Evolutionary conservation across 2,888 invertebrate genomes (phyloP).

Genomic region (Leptinotarsa tumamoca): DNA sequence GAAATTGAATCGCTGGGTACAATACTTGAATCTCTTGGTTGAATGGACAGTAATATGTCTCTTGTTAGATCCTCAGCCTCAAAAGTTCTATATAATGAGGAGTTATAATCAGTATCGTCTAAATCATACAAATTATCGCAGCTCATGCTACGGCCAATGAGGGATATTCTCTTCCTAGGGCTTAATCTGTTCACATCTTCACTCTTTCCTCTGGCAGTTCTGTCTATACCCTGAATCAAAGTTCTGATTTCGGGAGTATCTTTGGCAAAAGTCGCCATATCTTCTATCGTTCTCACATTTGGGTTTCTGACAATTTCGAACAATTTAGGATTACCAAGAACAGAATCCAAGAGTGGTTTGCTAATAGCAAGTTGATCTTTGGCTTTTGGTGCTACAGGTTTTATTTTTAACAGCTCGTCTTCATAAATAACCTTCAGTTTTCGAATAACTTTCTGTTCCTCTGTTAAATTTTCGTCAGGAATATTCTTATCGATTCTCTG

Average conservation of each 20-base stretch:
- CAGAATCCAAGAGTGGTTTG: constrained; percentile 61
- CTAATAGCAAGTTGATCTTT: constrained; percentile 62
- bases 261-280: constrained; percentile 39
- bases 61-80: constrained; percentile 47
- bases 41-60: constrained; percentile 33
- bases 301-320: constrained; percentile 57
- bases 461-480: constrained; percentile 57
- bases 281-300: constrained; percentile 55
- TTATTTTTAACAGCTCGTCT: constrained; percentile 51
- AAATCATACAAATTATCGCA: constrained; percentile 49
- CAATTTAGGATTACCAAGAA: constrained; percentile 60
- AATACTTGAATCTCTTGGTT: constrained; percentile 38
- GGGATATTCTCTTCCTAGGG: constrained; percentile 35
- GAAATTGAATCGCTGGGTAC: constrained; percentile 52
- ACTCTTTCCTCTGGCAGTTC: constrained; percentile 33
- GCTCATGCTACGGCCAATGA: constrained; percentile 50
- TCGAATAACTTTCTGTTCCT: constrained; percentile 58
- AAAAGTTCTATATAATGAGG: constrained; percentile 43
- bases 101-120: constrained; percentile 31
- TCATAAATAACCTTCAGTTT: constrained; percentile 60
- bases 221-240: constrained; percentile 31
- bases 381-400: constrained; percentile 58
- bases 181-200: constrained; percentile 23
- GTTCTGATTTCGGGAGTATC: constrained; percentile 33
- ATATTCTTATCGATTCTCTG: constrained; percentile 58